A percentile compares a stretch with the other conserved stretches of the same genome.
These are phyloP conservation scores for Galleria mellonella DNA, from an alignment of 1,140 invertebrate species.

Conservation along the genomic window DNA sequence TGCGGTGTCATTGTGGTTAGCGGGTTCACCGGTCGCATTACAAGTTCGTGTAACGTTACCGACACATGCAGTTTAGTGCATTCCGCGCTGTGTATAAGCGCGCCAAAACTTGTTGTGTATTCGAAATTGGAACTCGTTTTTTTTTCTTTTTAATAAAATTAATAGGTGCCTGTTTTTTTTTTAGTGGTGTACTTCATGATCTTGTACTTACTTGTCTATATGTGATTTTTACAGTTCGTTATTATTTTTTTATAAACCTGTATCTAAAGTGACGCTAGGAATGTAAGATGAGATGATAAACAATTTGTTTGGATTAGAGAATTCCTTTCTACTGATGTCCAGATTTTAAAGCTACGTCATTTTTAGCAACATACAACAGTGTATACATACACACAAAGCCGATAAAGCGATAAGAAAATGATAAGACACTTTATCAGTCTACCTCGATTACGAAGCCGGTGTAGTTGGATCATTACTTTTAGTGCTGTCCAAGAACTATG, in stretches of 20 bases:
- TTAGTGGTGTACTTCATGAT: no score
- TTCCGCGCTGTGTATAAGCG: neutral
- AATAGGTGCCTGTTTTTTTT: neutral
- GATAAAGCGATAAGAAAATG: conserved; percentile 49
- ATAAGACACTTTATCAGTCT: conserved; percentile 64
- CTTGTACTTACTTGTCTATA: no score
- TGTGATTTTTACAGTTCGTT: no score
- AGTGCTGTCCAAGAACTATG: conserved; percentile 7
- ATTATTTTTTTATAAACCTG: no score
- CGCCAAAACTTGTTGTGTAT: neutral
- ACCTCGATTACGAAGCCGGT: conserved; percentile 42
- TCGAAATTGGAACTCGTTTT: neutral
- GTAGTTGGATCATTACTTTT: conserved; percentile 30
- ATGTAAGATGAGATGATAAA: no score
- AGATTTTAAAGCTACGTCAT: no score
- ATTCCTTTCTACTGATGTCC: no score
- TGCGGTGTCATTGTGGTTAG: neutral
- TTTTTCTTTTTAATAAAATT: neutral
- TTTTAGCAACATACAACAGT: conserved; percentile 41
- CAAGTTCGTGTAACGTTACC: neutral
- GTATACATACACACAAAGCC: conserved; percentile 11
- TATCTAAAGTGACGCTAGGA: no score
- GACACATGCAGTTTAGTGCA: neutral
- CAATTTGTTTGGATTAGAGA: no score
- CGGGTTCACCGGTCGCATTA: neutral